These are phyloP conservation scores for Volucella inanis DNA, from an alignment of 2,888 invertebrate genomes.

Conservation along the genomic window DNA sequence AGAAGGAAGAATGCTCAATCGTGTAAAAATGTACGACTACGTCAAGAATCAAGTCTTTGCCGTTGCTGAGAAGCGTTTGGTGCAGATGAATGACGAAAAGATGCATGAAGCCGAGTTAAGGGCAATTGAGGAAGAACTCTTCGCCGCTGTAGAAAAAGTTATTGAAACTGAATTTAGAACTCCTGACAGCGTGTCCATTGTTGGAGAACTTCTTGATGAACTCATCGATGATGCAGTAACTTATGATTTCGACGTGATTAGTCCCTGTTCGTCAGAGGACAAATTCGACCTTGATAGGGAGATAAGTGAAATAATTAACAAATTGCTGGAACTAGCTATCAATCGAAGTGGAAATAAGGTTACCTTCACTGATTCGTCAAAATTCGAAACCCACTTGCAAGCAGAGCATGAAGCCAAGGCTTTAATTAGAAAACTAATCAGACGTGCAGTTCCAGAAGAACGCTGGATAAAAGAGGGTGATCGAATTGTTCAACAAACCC, in stretches of 20 bases:
- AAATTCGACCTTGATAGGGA: conserved; percentile 29
- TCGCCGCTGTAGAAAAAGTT: conserved; percentile 14
- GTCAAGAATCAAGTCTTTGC: conserved; percentile 46
- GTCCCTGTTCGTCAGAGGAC: conserved; percentile 23
- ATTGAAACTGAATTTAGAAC: conserved; percentile 15
- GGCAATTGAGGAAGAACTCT: conserved; percentile 54
- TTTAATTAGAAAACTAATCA: conserved; percentile 79
- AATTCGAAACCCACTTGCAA: neutral
- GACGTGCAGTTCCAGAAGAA: conserved; percentile 78
- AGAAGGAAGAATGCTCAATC: conserved; percentile 4
- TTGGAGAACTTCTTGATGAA: conserved; percentile 53
- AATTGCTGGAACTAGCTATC: neutral
- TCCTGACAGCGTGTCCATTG: conserved; percentile 30
- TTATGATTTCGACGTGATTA: conserved; percentile 54
- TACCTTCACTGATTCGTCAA: conserved; percentile 30
- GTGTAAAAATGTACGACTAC: conserved; percentile 8
- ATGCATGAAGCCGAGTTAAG: neutral
- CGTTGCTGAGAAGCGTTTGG: conserved; percentile 31
- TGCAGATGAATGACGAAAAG: conserved; percentile 16
- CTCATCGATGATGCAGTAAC: conserved; percentile 40
- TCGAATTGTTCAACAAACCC: conserved; percentile 77
- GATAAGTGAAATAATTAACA: conserved; percentile 42
- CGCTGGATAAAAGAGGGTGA: conserved; percentile 79
- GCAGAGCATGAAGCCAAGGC: conserved; percentile 76
- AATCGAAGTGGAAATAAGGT: neutral